phyloP scores from a whole-genome alignment of 92 coral and sea anemone species.

The Phymanthus crucifer region DNA sequence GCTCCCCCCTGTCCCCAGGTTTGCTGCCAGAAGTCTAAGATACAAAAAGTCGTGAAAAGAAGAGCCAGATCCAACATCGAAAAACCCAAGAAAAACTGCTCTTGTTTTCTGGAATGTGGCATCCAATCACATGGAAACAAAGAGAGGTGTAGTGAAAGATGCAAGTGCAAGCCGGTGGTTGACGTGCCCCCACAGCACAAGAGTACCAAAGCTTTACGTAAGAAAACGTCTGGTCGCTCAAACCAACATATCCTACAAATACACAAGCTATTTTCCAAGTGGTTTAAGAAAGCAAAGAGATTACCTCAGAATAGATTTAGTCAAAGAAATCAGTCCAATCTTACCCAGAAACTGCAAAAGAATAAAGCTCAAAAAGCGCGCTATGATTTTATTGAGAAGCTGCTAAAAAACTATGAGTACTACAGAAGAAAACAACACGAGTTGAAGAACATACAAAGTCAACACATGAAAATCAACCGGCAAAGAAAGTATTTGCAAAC shows the following conservation, averaged over 20 bases:
- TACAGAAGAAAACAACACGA: constrained; percentile 57
- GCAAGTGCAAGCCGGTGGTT: constrained; percentile 56
- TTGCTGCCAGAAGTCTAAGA: constrained; percentile 26
- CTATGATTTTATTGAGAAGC: constrained; percentile 52
- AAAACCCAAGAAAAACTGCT: constrained; percentile 59
- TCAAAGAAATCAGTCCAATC: not conserved
- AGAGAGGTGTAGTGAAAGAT: constrained; percentile 60
- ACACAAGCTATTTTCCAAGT: constrained; percentile 46
- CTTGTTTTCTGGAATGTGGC: constrained; percentile 73
- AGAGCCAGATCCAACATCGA: not conserved
- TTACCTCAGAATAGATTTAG: not conserved
- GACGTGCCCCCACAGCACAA: not conserved
- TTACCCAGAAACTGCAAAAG: not conserved
- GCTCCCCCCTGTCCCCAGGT: constrained; percentile 49
- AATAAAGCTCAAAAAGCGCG: constrained; percentile 28
- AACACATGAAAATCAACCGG: constrained; percentile 47
- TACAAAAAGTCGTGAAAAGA: not conserved
- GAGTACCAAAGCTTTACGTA: not conserved
- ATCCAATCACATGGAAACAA: not conserved
- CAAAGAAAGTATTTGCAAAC: constrained; percentile 43
- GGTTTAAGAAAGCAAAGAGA: constrained; percentile 37
- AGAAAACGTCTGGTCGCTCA: not conserved
- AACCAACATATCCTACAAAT: constrained; percentile 27
- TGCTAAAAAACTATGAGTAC: constrained; percentile 67
- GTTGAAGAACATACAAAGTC: constrained; percentile 35